phyloP scores from a whole-genome alignment of 2,888 invertebrate genomes.

The Galerucella nymphaeae region DNA sequence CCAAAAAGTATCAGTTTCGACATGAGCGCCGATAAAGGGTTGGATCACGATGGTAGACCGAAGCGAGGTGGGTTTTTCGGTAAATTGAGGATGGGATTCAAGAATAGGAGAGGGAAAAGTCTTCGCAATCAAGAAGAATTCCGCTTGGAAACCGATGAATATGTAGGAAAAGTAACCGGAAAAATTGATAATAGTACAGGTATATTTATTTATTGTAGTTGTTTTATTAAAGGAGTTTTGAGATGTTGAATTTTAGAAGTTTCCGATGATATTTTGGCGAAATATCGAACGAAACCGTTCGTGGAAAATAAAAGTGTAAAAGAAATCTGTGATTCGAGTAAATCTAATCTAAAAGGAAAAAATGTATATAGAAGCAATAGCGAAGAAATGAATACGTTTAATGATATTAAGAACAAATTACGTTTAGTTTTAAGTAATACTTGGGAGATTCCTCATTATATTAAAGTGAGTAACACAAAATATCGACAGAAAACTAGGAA shows the following conservation, averaged over 20 bases:
- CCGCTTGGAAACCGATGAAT: constrained; percentile 49
- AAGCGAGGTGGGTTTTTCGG: constrained; percentile 78
- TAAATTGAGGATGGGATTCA: constrained; percentile 77
- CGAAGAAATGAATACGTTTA: constrained; percentile 68
- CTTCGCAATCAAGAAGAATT: constrained; percentile 61
- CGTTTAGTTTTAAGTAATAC: constrained; percentile 91
- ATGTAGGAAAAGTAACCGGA: constrained; percentile 45
- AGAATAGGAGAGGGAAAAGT: constrained; percentile 71
- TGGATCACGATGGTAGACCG: constrained; percentile 69
- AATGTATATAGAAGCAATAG: constrained; percentile 61
- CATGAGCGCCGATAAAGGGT: constrained; percentile 84
- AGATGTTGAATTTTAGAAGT: constrained; percentile 69
- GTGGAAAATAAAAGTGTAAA: constrained; percentile 51
- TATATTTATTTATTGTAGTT: constrained; percentile 26
- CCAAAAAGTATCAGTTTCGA: constrained; percentile 94
- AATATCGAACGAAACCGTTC: constrained; percentile 74
- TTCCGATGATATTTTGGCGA: constrained; percentile 93
- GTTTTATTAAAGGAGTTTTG: not conserved
- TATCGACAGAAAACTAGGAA: not conserved
- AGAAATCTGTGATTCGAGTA: constrained; percentile 50
- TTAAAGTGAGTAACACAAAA: constrained; percentile 53
- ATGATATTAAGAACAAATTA: constrained; percentile 87
- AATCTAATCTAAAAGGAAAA: constrained; percentile 66
- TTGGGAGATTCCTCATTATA: constrained; percentile 71
- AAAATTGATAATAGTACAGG: constrained; percentile 49